These are phyloP conservation scores for Bombus pyrosoma DNA, from an alignment of 1,140 invertebrate species.

Conservation along the genomic window DNA sequence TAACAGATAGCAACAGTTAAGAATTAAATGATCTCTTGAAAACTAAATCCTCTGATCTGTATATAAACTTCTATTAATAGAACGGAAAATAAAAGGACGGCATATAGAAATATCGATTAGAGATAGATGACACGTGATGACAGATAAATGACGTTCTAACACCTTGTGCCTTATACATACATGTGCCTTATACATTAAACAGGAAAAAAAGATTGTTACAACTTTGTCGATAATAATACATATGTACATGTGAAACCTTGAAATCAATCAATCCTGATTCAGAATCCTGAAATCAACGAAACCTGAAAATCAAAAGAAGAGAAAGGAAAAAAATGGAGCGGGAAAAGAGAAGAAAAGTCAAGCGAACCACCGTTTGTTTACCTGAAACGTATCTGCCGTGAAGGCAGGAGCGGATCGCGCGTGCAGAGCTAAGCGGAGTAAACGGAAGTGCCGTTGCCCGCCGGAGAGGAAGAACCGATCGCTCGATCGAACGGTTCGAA, in stretches of 20 bases:
- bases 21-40: neutral
- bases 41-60: neutral
- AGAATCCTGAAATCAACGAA: too few relatives aligned
- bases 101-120: too few relatives aligned
- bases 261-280: too few relatives aligned
- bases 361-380: neutral
- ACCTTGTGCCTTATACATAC: too few relatives aligned
- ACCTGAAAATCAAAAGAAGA: too few relatives aligned
- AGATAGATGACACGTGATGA: too few relatives aligned
- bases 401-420: neutral
- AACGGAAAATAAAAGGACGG: too few relatives aligned
- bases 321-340: too few relatives aligned
- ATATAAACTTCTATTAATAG: neutral
- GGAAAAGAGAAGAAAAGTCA: too few relatives aligned
- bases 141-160: too few relatives aligned
- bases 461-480: neutral
- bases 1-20: neutral
- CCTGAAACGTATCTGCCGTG: neutral
- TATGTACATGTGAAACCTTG: neutral
- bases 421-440: neutral
- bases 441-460: conserved; percentile 5
- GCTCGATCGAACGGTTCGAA: conserved; percentile 13
- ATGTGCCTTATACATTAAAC: too few relatives aligned
- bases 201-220: too few relatives aligned
- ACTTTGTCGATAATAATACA: neutral